phyloP scores from a whole-genome alignment of 1,140 invertebrate genomes.

The Hetaerina americana region DNA sequence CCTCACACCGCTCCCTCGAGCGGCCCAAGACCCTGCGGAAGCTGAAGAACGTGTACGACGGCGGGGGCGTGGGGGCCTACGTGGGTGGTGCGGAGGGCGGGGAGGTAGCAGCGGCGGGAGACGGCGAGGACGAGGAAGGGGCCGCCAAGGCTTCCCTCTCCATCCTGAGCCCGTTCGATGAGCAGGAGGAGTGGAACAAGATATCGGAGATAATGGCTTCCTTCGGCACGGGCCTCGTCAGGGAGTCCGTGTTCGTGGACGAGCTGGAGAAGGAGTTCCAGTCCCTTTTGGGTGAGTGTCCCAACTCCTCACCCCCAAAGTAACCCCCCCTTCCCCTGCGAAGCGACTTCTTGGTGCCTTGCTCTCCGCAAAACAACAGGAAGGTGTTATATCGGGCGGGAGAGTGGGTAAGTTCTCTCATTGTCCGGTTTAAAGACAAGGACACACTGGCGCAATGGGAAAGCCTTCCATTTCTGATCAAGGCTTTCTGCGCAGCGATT shows the following conservation, averaged over 20 bases:
- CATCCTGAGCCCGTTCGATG: conserved; percentile 77
- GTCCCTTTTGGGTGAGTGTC: conserved; percentile 42
- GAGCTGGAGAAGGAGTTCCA: conserved; percentile 76
- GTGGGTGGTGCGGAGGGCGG: conserved; percentile 22
- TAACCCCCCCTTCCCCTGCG: too few species aligned
- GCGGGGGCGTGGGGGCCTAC: conserved; percentile 6
- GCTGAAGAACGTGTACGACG: conserved; percentile 39
- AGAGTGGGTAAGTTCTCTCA: too few species aligned
- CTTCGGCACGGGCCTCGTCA: conserved; percentile 64
- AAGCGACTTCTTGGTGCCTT: too few species aligned
- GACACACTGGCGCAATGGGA: too few species aligned
- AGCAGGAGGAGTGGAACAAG: conserved; percentile 87
- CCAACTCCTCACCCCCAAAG: too few species aligned
- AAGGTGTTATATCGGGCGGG: too few species aligned
- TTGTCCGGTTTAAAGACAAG: too few species aligned
- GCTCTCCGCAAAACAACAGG: too few species aligned
- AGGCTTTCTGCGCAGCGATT: too few species aligned
- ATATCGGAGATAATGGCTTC: conserved; percentile 90
- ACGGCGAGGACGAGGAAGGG: too few species aligned
- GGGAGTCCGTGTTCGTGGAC: conserved; percentile 68
- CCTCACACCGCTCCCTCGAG: conserved; percentile 43
- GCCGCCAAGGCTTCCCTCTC: conserved; percentile 53
- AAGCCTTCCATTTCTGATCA: too few species aligned
- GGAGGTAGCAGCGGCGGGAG: conserved; percentile 14
- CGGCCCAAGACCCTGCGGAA: conserved; percentile 58